A percentile compares a stretch with the other conserved stretches of the same genome.
phyloP scores from a whole-genome alignment of 2,797 vertebrate genomes.

The Chromis chromis region DNA sequence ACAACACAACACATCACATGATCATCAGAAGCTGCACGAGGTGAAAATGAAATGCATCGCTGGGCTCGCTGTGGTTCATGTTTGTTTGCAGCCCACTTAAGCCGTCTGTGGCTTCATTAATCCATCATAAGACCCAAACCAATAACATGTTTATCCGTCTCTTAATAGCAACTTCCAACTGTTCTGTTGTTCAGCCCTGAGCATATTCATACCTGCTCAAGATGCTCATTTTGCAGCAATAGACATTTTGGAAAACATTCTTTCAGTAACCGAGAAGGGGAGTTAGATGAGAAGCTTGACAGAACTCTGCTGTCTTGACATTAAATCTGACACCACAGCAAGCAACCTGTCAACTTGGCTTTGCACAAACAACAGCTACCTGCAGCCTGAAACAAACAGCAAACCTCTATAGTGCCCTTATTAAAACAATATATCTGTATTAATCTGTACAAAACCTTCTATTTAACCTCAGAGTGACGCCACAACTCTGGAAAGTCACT shows the following conservation, averaged over 20 bases:
- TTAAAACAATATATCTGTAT: too few relatives aligned
- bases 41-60: neutral
- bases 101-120: neutral
- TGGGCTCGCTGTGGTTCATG: neutral
- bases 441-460: neutral
- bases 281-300: neutral
- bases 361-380: neutral
- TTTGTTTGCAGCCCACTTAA: slow-evolving; percentile 1
- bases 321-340: neutral
- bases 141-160: neutral
- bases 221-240: neutral
- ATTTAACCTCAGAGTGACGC: neutral
- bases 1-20: neutral
- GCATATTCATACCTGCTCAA: neutral
- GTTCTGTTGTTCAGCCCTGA: neutral
- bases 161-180: neutral
- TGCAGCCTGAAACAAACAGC: neutral
- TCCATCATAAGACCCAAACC: neutral
- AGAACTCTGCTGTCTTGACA: neutral
- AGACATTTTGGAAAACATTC: slow-evolving; percentile 10
- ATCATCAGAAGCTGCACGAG: neutral
- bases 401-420: neutral
- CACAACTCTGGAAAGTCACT: too few relatives aligned
- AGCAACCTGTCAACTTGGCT: neutral
- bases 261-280: neutral